A percentile compares a stretch with the other conserved stretches of the same genome.
Conservation (phyloP, 2,113 vertebrate species). For the Coracopsis vasa region DNA sequence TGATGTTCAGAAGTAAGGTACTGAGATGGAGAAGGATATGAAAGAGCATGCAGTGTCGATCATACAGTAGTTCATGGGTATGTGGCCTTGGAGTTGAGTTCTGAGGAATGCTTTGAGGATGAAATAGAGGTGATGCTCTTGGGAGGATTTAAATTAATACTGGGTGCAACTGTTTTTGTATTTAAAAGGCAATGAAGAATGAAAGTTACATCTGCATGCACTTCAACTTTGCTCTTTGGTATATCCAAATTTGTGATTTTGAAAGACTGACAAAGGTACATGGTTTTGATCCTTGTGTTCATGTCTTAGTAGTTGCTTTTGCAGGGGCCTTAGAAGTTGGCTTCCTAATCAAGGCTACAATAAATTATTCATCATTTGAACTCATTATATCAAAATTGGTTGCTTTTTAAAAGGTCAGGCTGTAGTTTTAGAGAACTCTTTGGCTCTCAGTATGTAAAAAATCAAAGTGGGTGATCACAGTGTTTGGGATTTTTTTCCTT, state of each 20-base stretch:
- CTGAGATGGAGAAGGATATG: not conserved
- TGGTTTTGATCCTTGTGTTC: not conserved
- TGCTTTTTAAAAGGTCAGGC: slow-evolving; percentile 2
- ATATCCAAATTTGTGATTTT: not conserved
- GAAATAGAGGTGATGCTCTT: not conserved
- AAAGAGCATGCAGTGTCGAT: not conserved
- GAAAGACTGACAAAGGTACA: not conserved
- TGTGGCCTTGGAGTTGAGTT: not conserved
- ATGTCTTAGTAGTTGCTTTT: not conserved
- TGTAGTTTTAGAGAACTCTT: not conserved
- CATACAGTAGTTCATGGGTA: not conserved
- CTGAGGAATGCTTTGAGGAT: not conserved
- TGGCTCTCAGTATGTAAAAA: not conserved
- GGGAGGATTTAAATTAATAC: not conserved
- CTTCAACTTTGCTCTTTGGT: not conserved
- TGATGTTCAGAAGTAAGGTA: accelerated
- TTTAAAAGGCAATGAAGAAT: not conserved
- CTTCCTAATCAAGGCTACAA: not conserved
- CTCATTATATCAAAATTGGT: not conserved
- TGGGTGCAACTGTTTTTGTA: not conserved
- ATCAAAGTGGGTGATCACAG: not conserved
- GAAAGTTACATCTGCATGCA: not conserved
- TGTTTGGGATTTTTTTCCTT: not conserved
- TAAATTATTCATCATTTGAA: slow-evolving; percentile 6
- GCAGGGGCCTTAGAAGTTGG: not conserved